Base-by-base conservation (phyloP, 2,797 vertebrate genomes). In the Novumbra hubbsi region DNA sequence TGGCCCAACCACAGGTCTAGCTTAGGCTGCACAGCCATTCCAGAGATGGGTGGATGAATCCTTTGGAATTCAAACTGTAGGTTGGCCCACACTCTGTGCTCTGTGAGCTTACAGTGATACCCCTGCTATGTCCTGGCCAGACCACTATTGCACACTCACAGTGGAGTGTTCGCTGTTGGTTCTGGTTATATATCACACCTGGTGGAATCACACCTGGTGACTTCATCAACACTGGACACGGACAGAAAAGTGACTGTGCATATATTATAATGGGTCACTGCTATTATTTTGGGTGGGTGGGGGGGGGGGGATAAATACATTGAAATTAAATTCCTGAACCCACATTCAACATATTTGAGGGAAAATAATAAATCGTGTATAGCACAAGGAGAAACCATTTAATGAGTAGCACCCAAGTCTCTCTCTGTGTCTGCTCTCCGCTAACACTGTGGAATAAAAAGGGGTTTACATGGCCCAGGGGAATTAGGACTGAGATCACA, bases 401-500 rank as follows among this genome's bases (percentile, higher is more conserved):
- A 38, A 55, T 55, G 50, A n/a, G 50, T 55, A 28, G 16, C 65
- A 38, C 34, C 34, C 34, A 7, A 5, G 6, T 41, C 34, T 19
- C 34, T 28, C 24, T 28, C 16, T 30, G 17, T 45, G 74, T 63
- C 69, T 71, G 48, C 73, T 81, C 57, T 78, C 87, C 75, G 41
- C 27, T 82, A 81, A 52, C 80, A 82, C 83, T 82, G 71, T 83
- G 52, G 76, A 84, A 87, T 83, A 83, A 83, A 83, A 88, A 85
- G 83, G 73, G 78, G n/a, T 85, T 82, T 84, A 76, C 83, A 79
- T 32, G 83, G 79, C 82, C 76, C 72, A 62, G 76, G 87, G 81
- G 87, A 88, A 82, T 79, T 86, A 78, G 82, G 75, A 7, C n/a
- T 76, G 77, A 81, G 78, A 85, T 85, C 83, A 84, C 24, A 27